These are phyloP conservation scores for Bursaphelenchus mucronatus DNA, from an alignment of 1,140 invertebrate genomes.

Conservation along the genomic window DNA sequence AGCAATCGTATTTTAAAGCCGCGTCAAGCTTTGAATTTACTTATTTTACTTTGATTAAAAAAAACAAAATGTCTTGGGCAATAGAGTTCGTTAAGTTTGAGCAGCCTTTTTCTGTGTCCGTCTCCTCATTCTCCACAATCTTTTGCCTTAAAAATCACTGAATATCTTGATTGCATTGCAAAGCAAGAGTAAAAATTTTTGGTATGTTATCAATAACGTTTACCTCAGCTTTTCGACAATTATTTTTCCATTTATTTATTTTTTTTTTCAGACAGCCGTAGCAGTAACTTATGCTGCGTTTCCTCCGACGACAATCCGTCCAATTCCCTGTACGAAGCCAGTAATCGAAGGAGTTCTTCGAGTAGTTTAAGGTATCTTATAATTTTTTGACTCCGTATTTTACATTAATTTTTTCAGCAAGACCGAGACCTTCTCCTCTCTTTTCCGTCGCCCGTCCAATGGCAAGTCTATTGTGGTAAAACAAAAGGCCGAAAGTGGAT, in stretches of 20 bases:
- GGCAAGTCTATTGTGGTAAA: conserved; percentile 11
- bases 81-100: no score
- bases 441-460: conserved; percentile 6
- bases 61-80: no score
- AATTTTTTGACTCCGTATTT: neutral
- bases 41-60: no score
- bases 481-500: conserved; percentile 13
- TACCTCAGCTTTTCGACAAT: conserved; percentile 1
- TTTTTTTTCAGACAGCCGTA: neutral
- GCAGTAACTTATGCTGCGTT: conserved; percentile 17
- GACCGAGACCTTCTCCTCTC: conserved; percentile 14
- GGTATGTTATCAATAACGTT: no score
- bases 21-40: no score
- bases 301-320: conserved; percentile 2
- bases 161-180: no score
- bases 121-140: no score
- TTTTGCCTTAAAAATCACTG: no score
- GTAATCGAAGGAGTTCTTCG: conserved; percentile 9
- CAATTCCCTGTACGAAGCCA: conserved; percentile 14
- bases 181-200: no score
- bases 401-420: conserved; percentile 2
- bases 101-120: no score
- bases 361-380: conserved; percentile 1
- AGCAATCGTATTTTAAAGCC: no score
- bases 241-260: neutral